Evolutionary conservation across 2,888 invertebrate species (phyloP), one percentile per base, ranked within the genome.

Genomic region (Campopleginae sp.): DNA sequence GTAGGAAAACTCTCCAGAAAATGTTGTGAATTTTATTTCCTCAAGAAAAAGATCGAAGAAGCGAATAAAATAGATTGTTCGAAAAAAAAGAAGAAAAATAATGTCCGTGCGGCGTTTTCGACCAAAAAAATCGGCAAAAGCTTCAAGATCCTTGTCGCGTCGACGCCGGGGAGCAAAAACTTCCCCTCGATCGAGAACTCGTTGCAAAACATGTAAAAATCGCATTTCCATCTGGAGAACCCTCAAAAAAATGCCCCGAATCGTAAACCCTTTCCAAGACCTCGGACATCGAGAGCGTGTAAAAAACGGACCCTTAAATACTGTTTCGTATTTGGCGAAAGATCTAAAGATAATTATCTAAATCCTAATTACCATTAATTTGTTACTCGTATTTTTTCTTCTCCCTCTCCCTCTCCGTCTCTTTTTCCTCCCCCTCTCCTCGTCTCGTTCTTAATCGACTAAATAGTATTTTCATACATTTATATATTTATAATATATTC

Each of bases 261-360:
- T 38, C 3, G 38, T 38, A 38, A 58, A 19, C 4, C 5, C 31
- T 33, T 33, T 1, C 2, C 7, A 33, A n/a, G n/a, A 33, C 5
- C 48, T n/a, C 2, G 27, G 33, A 74, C 42, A 31, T 71, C 27
- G 44, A 63, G 19, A 65, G 38, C 46, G 63, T 19, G 54, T 42
- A 14, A 10, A 23, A 58, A 76, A 66, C 27, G 61, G 88, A 87
- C 86, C 87, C 89, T 92, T 92, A 92, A 93, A 93, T 93, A 93
- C 93, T 93, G 93, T 90, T 88, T 91, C 90, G 92, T 92, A 93
- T 90, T 93, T 93, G 91, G 92, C 92, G 91, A 91, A 91, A 91
- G 91, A 91, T 88, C 89, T 92, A 91, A 90, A 88, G 86, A 86
- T 88, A 86, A 87, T 84, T 65, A 58, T 88, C 89, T 89, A 90